These are phyloP conservation scores for Tanytarsus gracilentus DNA, from an alignment of 2,888 invertebrate genomes.

Conservation along the genomic window DNA sequence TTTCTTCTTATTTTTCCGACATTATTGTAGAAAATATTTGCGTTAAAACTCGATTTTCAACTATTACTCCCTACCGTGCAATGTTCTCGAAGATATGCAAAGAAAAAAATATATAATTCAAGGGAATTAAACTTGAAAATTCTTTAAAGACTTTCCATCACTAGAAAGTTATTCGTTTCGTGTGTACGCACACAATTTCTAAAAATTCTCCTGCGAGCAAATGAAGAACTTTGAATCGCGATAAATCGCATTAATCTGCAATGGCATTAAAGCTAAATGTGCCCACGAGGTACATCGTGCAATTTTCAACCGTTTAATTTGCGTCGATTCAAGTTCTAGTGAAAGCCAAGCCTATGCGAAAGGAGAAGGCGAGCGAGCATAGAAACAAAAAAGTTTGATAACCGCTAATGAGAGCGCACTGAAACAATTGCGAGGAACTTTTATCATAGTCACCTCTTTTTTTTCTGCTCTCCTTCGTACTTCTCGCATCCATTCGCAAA, in stretches of 20 bases:
- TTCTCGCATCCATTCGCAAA: neutral
- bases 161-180: neutral
- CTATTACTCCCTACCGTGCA: too few relatives aligned
- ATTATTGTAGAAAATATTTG: too few relatives aligned
- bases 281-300: slow-evolving; percentile 3
- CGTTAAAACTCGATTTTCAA: too few relatives aligned
- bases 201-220: slow-evolving; percentile 2
- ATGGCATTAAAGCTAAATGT: slow-evolving; percentile 16
- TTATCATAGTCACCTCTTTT: slow-evolving; percentile 5
- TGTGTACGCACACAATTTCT: neutral
- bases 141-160: too few relatives aligned
- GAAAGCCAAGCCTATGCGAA: slow-evolving; percentile 18
- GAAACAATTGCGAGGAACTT: neutral
- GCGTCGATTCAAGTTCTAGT: neutral
- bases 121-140: too few relatives aligned
- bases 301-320: neutral
- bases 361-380: neutral
- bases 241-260: slow-evolving; percentile 25
- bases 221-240: slow-evolving; percentile 19
- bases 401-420: slow-evolving; percentile 16
- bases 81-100: too few relatives aligned
- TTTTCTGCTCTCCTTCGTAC: neutral
- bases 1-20: too few relatives aligned
- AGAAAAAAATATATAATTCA: too few relatives aligned
- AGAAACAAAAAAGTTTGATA: slow-evolving; percentile 15